Percentiles rank a stretch among this genome's conserved stretches.
Evolutionary conservation across 2,797 vertebrate species (phyloP).

Genomic region (Neosilurus mollespiculum): DNA sequence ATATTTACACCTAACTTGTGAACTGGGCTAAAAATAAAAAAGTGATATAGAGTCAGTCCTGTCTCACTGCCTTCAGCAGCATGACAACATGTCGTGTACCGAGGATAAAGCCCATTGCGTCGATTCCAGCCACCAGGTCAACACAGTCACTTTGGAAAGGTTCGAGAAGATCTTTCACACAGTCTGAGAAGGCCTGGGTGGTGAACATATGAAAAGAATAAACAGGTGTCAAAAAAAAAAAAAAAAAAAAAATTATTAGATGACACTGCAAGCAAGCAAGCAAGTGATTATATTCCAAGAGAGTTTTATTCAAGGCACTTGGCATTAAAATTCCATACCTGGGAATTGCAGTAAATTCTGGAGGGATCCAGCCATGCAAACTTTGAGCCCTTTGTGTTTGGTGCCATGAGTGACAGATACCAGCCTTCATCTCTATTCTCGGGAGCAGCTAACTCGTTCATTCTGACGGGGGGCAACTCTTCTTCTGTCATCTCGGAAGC

Average conservation of each 20-base stretch:
- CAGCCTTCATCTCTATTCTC: conserved; percentile 70
- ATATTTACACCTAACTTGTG: conserved; percentile 53
- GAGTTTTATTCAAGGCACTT: background rate
- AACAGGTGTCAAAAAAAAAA: background rate
- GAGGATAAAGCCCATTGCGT: conserved; percentile 89
- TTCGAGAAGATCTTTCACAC: conserved; percentile 76
- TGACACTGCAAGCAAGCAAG: background rate
- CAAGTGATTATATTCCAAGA: background rate
- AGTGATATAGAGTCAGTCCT: background rate
- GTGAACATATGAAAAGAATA: background rate
- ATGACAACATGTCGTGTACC: conserved; percentile 66
- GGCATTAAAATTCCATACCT: conserved; percentile 66
- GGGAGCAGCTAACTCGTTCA: conserved; percentile 67
- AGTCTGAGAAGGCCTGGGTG: conserved; percentile 80
- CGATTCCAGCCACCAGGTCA: conserved; percentile 83
- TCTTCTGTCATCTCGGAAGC: background rate
- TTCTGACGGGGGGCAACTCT: conserved; percentile 40
- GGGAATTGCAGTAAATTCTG: conserved; percentile 83
- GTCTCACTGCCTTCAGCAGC: background rate
- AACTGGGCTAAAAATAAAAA: conserved; percentile 56
- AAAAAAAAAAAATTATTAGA: background rate
- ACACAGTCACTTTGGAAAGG: conserved; percentile 77
- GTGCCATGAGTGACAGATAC: conserved; percentile 86
- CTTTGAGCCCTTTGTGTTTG: conserved; percentile 79
- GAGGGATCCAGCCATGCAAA: conserved; percentile 88